A percentile compares a stretch with the other conserved stretches of the same genome.
These are phyloP conservation scores for Auanema freiburgensis DNA, from an alignment of 2,888 invertebrate genomes.

Conservation along the genomic window DNA sequence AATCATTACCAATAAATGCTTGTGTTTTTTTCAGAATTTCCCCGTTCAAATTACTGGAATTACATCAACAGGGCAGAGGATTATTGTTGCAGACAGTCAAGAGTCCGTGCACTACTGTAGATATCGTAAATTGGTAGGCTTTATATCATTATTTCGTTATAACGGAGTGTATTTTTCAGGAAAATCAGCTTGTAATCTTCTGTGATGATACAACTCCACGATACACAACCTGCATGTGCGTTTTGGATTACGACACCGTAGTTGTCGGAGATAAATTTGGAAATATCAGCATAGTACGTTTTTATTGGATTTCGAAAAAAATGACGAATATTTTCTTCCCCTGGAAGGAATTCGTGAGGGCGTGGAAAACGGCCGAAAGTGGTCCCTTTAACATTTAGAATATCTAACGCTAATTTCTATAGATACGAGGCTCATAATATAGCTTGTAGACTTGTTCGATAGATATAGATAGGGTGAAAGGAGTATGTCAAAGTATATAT, in stretches of 20 bases:
- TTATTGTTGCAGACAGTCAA: slow-evolving; percentile 91
- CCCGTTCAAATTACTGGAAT: slow-evolving; percentile 91
- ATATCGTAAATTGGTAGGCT: slow-evolving; percentile 69
- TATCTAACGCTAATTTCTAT: too few relatives aligned
- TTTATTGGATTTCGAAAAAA: background rate
- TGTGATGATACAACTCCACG: slow-evolving; percentile 96
- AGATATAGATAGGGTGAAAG: too few relatives aligned
- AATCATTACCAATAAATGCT: background rate
- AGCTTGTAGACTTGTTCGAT: too few relatives aligned
- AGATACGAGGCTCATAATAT: too few relatives aligned
- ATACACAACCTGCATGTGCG: slow-evolving; percentile 88
- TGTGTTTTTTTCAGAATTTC: slow-evolving; percentile 75
- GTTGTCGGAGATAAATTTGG: slow-evolving; percentile 98
- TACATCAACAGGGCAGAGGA: slow-evolving; percentile 88
- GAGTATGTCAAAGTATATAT: too few relatives aligned
- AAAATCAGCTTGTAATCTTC: slow-evolving; percentile 96
- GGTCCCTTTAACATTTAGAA: too few relatives aligned
- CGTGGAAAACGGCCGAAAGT: too few relatives aligned
- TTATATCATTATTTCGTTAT: background rate
- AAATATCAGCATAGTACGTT: slow-evolving; percentile 82
- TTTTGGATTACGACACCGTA: slow-evolving; percentile 93
- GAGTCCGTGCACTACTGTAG: slow-evolving; percentile 94
- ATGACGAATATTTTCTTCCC: too few relatives aligned
- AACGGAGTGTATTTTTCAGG: slow-evolving; percentile 66
- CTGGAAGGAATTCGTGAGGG: too few relatives aligned